These are phyloP conservation scores for Leptonema lineaticorne DNA, from an alignment of 1,140 invertebrate genomes.

Conservation along the genomic window DNA sequence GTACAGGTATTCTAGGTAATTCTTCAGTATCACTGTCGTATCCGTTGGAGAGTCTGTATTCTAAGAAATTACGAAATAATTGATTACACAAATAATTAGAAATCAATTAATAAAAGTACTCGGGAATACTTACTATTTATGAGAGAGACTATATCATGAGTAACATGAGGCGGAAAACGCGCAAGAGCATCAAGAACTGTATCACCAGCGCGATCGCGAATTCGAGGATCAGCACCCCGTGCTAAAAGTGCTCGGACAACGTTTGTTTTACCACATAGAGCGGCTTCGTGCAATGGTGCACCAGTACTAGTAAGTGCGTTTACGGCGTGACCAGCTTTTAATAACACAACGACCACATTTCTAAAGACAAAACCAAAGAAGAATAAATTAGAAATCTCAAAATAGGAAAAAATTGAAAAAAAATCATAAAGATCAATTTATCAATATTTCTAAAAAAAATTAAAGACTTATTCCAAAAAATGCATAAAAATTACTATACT, in stretches of 20 bases:
- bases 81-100: no score
- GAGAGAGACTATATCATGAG: conserved; percentile 78
- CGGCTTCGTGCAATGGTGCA: conserved; percentile 93
- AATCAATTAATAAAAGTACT: background rate
- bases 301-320: conserved; percentile 86
- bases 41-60: conserved; percentile 42
- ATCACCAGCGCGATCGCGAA: conserved; percentile 74
- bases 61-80: conserved; percentile 12
- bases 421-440: no score
- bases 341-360: conserved; percentile 78
- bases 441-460: no score
- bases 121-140: conserved; percentile 73
- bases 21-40: conserved; percentile 53
- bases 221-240: conserved; percentile 77
- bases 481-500: no score
- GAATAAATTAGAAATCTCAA: no score
- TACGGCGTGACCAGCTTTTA: conserved; percentile 84
- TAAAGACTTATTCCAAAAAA: no score
- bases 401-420: no score
- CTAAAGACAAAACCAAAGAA: no score
- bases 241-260: conserved; percentile 83
- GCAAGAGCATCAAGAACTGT: conserved; percentile 86
- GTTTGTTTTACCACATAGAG: conserved; percentile 89
- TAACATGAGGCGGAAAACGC: conserved; percentile 86
- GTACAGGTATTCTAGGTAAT: conserved; percentile 50